These are phyloP conservation scores for Dascillus cervinus DNA, from an alignment of 2,888 invertebrate species.

Conservation along the genomic window DNA sequence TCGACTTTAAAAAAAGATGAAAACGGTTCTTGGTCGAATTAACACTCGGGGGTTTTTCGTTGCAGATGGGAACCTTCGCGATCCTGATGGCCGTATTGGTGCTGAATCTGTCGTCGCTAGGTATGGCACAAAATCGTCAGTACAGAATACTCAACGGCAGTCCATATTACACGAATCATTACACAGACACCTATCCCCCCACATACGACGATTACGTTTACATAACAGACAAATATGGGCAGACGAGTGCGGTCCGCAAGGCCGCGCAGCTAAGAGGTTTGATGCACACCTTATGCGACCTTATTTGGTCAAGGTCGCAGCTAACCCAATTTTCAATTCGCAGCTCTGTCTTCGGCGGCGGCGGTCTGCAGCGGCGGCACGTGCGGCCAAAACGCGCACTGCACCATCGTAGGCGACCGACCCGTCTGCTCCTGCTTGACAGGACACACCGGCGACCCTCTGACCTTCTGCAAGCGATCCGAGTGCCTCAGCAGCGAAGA, in stretches of 20 bases:
- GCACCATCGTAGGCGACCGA: conserved; percentile 56
- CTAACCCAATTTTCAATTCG: too few relatives aligned
- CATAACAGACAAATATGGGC: conserved; percentile 37
- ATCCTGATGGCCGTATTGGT: conserved; percentile 4
- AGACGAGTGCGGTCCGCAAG: conserved; percentile 35
- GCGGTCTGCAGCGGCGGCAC: conserved; percentile 46
- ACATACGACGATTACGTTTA: conserved; percentile 31
- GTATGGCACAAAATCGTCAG: conserved; percentile 10
- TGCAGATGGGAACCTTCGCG: conserved; percentile 10
- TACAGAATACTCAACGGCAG: conserved; percentile 7
- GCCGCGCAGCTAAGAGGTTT: too few relatives aligned
- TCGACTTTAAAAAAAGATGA: too few relatives aligned
- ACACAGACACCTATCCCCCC: conserved; percentile 5
- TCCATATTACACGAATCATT: conserved; percentile 11
- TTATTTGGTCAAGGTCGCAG: too few relatives aligned
- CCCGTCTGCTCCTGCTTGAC: conserved; percentile 76
- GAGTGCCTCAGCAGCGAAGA: conserved; percentile 60
- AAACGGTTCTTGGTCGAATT: too few relatives aligned
- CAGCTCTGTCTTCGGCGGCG: not conserved
- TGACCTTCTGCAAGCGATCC: conserved; percentile 56
- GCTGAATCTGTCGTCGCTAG: conserved; percentile 9
- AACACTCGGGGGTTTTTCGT: too few relatives aligned
- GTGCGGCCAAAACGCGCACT: conserved; percentile 62
- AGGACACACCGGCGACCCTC: conserved; percentile 73
- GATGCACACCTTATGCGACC: too few relatives aligned